Base-by-base conservation (phyloP, 2,888 invertebrate species). In the Diplazon laetatorius region DNA sequence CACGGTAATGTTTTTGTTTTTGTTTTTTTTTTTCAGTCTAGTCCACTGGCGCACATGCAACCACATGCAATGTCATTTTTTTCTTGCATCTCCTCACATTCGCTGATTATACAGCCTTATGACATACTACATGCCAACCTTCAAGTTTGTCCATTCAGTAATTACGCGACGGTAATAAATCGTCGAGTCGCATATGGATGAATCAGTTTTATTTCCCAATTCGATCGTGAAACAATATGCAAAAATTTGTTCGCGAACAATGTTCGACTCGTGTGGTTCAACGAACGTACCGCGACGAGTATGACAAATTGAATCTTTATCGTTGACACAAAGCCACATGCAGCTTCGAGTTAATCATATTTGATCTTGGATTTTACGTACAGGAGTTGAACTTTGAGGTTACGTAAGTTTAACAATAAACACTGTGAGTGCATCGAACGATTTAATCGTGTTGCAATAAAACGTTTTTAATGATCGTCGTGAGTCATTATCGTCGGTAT, bases 371-470 rank as follows among this genome's bases (percentile, higher is more conserved):
- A 10, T 16, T 42, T 39, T 30, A 30, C 59, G 10, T 16, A 50
- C 44, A 22, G 60, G 60, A 60, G 18, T 60, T 71, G 50, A 66
- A 60, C 70, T 75, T 78, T 66, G 65, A 78, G 69, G 75, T 78
- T 78, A 75, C 60, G 78, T 78, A 59, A 78, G 78, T 78, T n/a
- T n/a, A n/a, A 60, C 25, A 35, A 25, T 18, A 39, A 8, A 16
- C 16, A 20, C 18, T 25, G 16, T 37, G 18, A 12, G 6, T 18
- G 35, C 4, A 6, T 18, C 16, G 4, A 8, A n/a, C 9, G 20
- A 18, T 30, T 63, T 48, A 18, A 63, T 63, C 8, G 1, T 2
- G 1, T 2, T 3, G 10, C 52, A 8, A 55, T 20, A 1, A 12
- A 16, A 18, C n/a, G 10, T 20, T n/a, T 48, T 16, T 1, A 63